These are phyloP conservation scores for Coracias cyanogaster DNA, from an alignment of 2,797 vertebrate species.

Conservation along the genomic window DNA sequence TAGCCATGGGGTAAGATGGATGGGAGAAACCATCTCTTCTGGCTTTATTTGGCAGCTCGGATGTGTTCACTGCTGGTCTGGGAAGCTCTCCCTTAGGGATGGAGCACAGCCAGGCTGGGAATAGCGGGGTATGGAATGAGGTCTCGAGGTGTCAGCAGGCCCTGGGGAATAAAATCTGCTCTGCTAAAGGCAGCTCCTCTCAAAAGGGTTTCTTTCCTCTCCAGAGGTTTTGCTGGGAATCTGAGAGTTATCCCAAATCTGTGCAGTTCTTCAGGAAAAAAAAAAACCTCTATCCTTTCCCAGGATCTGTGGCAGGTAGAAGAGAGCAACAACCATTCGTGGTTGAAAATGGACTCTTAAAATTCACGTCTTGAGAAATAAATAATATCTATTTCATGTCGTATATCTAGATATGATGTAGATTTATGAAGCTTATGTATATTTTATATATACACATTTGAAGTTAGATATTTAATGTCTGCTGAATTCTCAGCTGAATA, in stretches of 20 bases:
- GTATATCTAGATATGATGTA: not conserved
- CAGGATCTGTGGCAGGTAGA: not conserved
- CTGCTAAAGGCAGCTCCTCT: not conserved
- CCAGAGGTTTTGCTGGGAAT: not conserved
- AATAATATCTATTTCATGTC: not conserved
- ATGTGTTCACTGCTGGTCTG: not conserved
- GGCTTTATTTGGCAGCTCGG: not conserved
- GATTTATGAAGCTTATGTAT: slow-evolving; percentile 1
- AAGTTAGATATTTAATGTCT: not conserved
- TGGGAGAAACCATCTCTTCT: not conserved
- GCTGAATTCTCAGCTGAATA: not conserved
- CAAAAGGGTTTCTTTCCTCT: not conserved
- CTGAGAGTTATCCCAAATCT: not conserved
- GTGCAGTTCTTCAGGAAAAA: fast-evolving
- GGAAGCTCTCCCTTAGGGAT: not conserved
- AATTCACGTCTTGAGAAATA: not conserved
- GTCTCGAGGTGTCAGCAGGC: not conserved
- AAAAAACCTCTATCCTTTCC: not conserved
- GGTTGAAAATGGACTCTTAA: not conserved
- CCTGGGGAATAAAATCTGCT: not conserved
- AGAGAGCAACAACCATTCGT: not conserved
- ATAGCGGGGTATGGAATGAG: not conserved
- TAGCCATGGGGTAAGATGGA: not conserved
- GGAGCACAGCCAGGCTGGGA: not conserved
- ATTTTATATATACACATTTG: not conserved